Conservation (phyloP, 1,140 invertebrate species). For the Euwallacea similis region DNA sequence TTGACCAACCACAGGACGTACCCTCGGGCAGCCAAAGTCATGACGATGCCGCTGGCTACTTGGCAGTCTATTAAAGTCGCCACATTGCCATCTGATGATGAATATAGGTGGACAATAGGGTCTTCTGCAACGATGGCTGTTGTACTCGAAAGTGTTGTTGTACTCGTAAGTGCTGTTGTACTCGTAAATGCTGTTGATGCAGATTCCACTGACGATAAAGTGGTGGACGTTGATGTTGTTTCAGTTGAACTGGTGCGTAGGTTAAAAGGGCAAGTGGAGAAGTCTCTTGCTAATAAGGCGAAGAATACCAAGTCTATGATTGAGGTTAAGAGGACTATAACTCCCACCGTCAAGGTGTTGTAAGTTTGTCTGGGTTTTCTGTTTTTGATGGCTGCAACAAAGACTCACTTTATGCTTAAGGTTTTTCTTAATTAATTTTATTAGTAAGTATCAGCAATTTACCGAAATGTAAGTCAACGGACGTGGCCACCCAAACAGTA, state of each 20-base stretch:
- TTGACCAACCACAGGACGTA: constrained; percentile 39
- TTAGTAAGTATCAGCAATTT: neutral
- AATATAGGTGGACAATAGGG: neutral
- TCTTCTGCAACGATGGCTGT: neutral
- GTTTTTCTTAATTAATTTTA: neutral
- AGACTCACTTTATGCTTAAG: neutral
- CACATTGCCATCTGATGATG: neutral
- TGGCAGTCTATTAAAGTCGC: constrained; percentile 24
- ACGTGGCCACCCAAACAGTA: constrained; percentile 17
- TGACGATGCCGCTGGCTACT: constrained; percentile 33
- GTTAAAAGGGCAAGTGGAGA: constrained; percentile 26
- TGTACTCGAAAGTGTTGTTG: too few species aligned
- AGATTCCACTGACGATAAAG: neutral
- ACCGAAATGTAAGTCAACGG: constrained; percentile 18
- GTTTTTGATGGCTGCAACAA: constrained; percentile 28
- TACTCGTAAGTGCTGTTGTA: too few species aligned
- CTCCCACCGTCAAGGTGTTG: constrained; percentile 20
- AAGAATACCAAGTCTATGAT: constrained; percentile 35
- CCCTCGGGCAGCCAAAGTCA: constrained; percentile 39
- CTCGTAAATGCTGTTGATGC: neutral
- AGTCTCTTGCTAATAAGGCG: constrained; percentile 34
- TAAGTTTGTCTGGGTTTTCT: constrained; percentile 29
- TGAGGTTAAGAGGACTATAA: constrained; percentile 15
- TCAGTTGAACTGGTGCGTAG: neutral
- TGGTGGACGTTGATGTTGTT: neutral